Base-by-base conservation (phyloP, 2,888 invertebrate species). In the Polydrusus cervinus region DNA sequence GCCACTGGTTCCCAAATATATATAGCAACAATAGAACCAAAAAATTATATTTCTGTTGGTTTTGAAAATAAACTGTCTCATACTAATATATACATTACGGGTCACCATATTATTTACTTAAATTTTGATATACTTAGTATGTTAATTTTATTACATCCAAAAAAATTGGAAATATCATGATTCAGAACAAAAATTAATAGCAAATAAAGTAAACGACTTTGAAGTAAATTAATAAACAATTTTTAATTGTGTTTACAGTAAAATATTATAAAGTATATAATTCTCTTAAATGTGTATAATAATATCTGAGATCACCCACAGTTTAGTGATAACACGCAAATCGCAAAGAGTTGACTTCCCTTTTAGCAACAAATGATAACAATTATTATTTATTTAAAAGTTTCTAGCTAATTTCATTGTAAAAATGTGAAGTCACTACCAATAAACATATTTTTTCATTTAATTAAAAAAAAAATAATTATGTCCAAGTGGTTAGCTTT, bases 281-380 rank as follows among this genome's bases (percentile, higher is more conserved):
- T 3, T 16, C 38, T 65, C 25, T 51, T n/a, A n/a, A n/a, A n/a
- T n/a, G n/a, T n/a, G n/a, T n/a, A n/a, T n/a, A n/a, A n/a, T n/a
- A 60, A 57, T 68, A 57, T 18, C 43, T 55, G 1, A 18, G 68
- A 61, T 70, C 61, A 40, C 70, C 70, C 70, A 70, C 70, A 51
- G 51, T 62, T 43, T 18, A 11, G 7, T 70, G 70, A 70, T 70
- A 70, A 70, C 49, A 34, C 3, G n/a, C 57, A 20, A 49, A 61
- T 38, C 57, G 38, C 8, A 8, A 9, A 3, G 14, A 34, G 34
- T 34, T 8, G 3, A 70, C 70, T 70, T 70, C 70, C 69, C 51
- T 60, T 60, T 20, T 49, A 25, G 20, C 20, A 55, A 45, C 34
- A 38, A 40, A 57, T 18, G 60, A 69, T 69, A 60, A 34, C 14